These are phyloP conservation scores for Oncorhynchus gorbuscha DNA, from an alignment of 2,113 vertebrate species.

Conservation along the genomic window DNA sequence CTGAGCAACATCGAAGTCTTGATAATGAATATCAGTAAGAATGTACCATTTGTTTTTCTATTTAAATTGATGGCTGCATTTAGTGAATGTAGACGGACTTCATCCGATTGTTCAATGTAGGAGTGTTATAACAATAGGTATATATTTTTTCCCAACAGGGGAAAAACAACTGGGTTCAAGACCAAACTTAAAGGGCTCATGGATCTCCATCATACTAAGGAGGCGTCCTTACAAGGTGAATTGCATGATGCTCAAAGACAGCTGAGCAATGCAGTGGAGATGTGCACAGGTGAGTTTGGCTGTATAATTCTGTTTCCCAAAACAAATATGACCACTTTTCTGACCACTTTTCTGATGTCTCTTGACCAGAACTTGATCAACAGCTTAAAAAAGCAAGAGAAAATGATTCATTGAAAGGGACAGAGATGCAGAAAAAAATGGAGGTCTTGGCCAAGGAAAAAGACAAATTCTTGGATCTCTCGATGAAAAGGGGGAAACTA, in stretches of 20 bases:
- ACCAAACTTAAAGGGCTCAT: constrained; percentile 58
- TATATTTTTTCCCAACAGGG: constrained; percentile 46
- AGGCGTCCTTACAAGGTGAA: constrained; percentile 48
- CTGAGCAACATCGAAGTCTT: constrained; percentile 46
- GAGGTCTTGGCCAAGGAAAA: constrained; percentile 61
- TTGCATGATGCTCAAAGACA: constrained; percentile 54
- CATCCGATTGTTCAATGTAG: background rate
- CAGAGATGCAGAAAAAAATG: constrained; percentile 40
- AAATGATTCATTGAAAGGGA: constrained; percentile 45
- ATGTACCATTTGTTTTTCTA: background rate
- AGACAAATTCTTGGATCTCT: constrained; percentile 54
- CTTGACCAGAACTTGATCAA: constrained; percentile 57
- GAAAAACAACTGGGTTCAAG: constrained; percentile 55
- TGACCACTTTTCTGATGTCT: background rate
- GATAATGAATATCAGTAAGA: constrained; percentile 66
- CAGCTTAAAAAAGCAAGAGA: constrained; percentile 56
- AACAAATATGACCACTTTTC: background rate
- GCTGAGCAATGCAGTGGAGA: constrained; percentile 48
- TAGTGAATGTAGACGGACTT: background rate
- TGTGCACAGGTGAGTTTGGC: constrained; percentile 56
- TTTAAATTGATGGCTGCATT: background rate
- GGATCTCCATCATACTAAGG: constrained; percentile 51
- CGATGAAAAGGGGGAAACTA: constrained; percentile 58
- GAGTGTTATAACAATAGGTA: background rate
- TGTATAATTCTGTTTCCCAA: background rate